Evolutionary conservation across 1,140 invertebrate species (phyloP).

Genomic region (Pseudomyrmex flavicornis): DNA sequence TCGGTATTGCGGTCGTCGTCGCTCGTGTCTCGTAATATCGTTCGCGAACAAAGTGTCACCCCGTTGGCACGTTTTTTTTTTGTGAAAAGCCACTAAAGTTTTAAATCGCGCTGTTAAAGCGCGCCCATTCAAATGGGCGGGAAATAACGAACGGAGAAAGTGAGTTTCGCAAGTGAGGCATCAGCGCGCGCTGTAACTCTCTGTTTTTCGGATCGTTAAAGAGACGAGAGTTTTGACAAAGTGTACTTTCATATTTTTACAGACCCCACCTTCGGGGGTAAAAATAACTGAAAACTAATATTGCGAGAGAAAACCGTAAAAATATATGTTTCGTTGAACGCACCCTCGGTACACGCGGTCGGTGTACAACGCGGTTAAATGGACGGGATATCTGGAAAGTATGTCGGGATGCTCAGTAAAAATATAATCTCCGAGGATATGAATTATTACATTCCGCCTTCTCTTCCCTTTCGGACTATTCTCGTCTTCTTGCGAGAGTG

Average conservation of each 20-base stretch:
- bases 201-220: background rate
- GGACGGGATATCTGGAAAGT: background rate
- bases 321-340: background rate
- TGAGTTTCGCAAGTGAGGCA: too few relatives aligned
- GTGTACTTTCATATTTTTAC: background rate
- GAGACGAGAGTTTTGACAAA: background rate
- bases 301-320: background rate
- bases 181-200: too few relatives aligned
- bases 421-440: slow-evolving; percentile 14
- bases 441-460: slow-evolving; percentile 19
- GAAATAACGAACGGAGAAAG: background rate
- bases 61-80: background rate
- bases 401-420: background rate
- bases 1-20: background rate
- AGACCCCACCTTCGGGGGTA: too few relatives aligned
- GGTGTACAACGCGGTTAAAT: background rate
- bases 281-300: background rate
- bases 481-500: background rate
- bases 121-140: background rate
- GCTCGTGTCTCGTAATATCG: background rate
- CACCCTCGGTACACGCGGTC: background rate
- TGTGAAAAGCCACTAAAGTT: background rate
- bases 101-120: background rate
- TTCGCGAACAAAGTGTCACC: background rate
- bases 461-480: background rate